Evolutionary conservation across 1,140 invertebrate species (phyloP), one percentile per base, ranked within the genome.

Genomic region (Drosophila nannoptera): DNA sequence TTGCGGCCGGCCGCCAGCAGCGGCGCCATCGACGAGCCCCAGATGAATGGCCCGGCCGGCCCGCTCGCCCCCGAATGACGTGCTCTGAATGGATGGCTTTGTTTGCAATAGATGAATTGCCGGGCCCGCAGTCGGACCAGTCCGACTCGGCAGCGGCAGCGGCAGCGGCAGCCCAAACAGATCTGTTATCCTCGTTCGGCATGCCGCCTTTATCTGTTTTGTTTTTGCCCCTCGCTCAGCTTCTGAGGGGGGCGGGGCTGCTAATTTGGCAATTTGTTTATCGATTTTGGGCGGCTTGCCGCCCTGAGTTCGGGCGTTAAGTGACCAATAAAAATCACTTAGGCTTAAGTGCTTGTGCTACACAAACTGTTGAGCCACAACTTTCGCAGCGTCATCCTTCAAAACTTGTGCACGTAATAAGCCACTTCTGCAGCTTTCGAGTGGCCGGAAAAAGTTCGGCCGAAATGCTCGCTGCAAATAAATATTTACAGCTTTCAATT

Each of bases 191-290:
- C 56, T 11, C 12, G 12, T 49, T 16, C 16, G 22, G 22, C 31
- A 7, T 32, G 31, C 38, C 14, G 12, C 45, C 32, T 31, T 45
- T 31, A 7, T 46, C 16, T 14, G 2, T 31, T 32, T 35, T 29
- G 52, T 42, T 11, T 32, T 35, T 29, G 52, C 36, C 8, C n/a
- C 14, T 38, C 43, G 12, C 3, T 50, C 11, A 35, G 11, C 49
- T 42, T 67, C 74, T 62, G 55, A 56, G 67, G 43, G 46, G 33
- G 60, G 60, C 50, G 43, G 12, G 77, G 72, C 70, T 86, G 82
- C 81, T 86, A 86, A 86, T 86, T 86, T 86, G 77, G 82, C 82
- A 81, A 86, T 86, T 86, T 86, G 81, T 86, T 87, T 86, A 86
- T 86, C 82, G 81, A 86, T 86, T 86, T 86, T 55, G 69, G 62